These are phyloP conservation scores for Contarinia nasturtii DNA, from an alignment of 1,140 invertebrate species.

Conservation along the genomic window DNA sequence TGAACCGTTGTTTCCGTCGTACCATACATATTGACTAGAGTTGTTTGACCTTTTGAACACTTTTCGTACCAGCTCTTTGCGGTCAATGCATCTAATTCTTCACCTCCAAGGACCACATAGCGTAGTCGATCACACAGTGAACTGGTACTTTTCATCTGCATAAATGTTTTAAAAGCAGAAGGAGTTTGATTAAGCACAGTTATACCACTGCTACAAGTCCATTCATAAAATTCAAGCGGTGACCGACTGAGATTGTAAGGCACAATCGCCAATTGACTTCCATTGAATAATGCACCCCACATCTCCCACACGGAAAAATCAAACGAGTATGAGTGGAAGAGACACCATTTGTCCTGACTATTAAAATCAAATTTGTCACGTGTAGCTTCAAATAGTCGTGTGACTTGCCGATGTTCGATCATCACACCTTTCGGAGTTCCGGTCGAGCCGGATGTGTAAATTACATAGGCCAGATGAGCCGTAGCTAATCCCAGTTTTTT, in stretches of 20 bases:
- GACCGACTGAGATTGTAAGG: neutral
- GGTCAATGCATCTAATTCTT: too few relatives aligned
- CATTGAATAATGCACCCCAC: too few relatives aligned
- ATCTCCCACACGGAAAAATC: neutral
- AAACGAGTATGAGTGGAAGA: neutral
- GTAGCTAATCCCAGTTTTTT: neutral
- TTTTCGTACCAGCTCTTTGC: too few relatives aligned
- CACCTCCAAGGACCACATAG: neutral
- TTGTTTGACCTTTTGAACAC: neutral
- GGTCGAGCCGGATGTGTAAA: neutral
- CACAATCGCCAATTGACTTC: neutral
- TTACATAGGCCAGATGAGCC: too few relatives aligned
- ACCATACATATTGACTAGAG: neutral
- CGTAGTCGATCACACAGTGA: too few relatives aligned
- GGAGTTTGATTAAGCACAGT: too few relatives aligned
- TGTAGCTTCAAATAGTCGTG: neutral
- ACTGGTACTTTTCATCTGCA: neutral
- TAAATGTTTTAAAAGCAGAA: neutral
- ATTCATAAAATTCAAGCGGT: neutral
- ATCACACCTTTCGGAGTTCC: neutral
- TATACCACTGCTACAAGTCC: too few relatives aligned
- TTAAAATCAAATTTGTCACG: neutral
- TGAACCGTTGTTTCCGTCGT: too few relatives aligned
- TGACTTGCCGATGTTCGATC: neutral
- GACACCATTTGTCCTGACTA: neutral